Percentiles rank a stretch among this genome's conserved stretches.
These are phyloP conservation scores for Trichopria drosophilae DNA, from an alignment of 2,888 invertebrate genomes.

Conservation along the genomic window DNA sequence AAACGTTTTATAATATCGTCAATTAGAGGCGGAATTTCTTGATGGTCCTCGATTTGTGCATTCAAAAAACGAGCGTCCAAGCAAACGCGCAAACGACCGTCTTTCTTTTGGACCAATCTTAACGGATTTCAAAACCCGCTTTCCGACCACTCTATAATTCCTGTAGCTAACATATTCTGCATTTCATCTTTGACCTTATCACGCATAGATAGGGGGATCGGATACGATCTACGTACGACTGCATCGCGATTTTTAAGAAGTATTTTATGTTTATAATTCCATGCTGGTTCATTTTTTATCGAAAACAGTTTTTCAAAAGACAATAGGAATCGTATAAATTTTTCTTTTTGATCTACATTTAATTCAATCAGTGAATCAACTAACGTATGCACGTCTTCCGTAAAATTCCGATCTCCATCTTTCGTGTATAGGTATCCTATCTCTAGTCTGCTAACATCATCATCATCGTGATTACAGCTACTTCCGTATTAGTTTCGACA, in stretches of 20 bases:
- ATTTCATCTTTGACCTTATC: constrained; percentile 27
- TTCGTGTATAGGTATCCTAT: no score
- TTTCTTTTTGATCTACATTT: no score
- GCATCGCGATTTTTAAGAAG: constrained; percentile 37
- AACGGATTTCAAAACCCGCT: constrained; percentile 44
- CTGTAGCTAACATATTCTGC: constrained; percentile 36
- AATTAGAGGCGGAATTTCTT: no score
- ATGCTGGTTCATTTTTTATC: constrained; percentile 31
- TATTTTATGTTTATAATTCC: constrained; percentile 37
- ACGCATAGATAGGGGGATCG: constrained; percentile 13
- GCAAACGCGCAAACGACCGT: constrained; percentile 41
- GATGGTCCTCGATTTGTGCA: constrained; percentile 41
- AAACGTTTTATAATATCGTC: constrained; percentile 34
- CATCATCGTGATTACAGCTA: no score
- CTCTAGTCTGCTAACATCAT: no score
- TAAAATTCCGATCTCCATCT: no score
- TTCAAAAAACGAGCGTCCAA: constrained; percentile 46
- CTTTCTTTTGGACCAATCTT: no score
- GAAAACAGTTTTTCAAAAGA: constrained; percentile 35
- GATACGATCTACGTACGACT: constrained; percentile 31
- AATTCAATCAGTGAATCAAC: no score
- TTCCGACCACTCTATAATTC: constrained; percentile 40
- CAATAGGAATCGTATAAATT: no score
- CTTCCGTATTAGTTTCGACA: no score
- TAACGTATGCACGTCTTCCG: no score